Percentiles rank a stretch among this genome's conserved stretches.
These are phyloP conservation scores for Mechanitis messenoides DNA, from an alignment of 2,888 invertebrate species.

Conservation along the genomic window DNA sequence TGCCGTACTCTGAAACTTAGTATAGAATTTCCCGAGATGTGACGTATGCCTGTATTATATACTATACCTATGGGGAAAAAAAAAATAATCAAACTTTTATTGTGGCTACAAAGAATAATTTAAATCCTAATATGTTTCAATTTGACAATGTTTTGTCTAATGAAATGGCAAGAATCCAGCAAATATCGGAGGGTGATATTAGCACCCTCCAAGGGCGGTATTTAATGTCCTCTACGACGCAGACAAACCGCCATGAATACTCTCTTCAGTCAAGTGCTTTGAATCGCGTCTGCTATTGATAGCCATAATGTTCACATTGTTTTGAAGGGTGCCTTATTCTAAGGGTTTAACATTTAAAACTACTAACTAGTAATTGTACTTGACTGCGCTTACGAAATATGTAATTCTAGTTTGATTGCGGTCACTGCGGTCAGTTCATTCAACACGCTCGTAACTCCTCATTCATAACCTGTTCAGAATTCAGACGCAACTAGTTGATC, in stretches of 20 bases:
- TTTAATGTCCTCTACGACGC: slow-evolving; percentile 49
- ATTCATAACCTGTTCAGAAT: slow-evolving; percentile 46
- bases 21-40: no score
- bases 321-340: slow-evolving; percentile 31
- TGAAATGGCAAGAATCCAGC: slow-evolving; percentile 8
- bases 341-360: slow-evolving; percentile 13
- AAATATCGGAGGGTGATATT: slow-evolving; percentile 49
- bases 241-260: slow-evolving; percentile 47
- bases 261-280: slow-evolving; percentile 38
- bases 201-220: slow-evolving; percentile 53
- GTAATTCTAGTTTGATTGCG: slow-evolving; percentile 37
- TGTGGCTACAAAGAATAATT: background rate
- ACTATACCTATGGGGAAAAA: no score
- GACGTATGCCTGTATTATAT: no score
- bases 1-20: background rate
- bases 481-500: slow-evolving; percentile 33
- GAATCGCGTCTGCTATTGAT: slow-evolving; percentile 46
- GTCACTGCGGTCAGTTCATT: slow-evolving; percentile 52
- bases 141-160: slow-evolving; percentile 10
- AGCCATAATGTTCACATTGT: slow-evolving; percentile 42
- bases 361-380: background rate
- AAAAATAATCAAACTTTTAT: no score
- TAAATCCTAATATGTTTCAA: slow-evolving; percentile 3
- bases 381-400: background rate
- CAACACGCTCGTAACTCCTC: slow-evolving; percentile 35